Base-by-base conservation (phyloP, 2,113 vertebrate genomes). In the Gallinago media region DNA sequence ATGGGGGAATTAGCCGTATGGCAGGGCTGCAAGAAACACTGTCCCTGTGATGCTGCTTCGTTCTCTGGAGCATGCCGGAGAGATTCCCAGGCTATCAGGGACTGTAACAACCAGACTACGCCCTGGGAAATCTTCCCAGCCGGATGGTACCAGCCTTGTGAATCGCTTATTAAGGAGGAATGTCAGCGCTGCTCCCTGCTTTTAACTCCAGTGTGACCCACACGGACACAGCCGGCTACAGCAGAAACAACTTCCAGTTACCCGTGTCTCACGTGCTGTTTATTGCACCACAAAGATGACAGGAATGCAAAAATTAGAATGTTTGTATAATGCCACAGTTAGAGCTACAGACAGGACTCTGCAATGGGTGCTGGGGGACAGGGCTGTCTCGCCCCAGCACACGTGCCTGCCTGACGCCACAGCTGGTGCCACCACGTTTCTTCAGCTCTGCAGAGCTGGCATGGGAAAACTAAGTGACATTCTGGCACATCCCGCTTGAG, bases 221-320 rank as follows among this genome's bases (percentile, higher is more conserved):
- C 1, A 1, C 8, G 18, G 72, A 36, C 89, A 73, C 0, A 0
- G 79, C 18, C 1, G 0, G 62, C 61, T 94, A 36, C 80, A 65
- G 59, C 68, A 95, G 61, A 84, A 81, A 47, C 46, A 91, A 49
- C 21, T 21, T 56, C 21, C 76, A 92, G 79, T 72, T 88, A 67
- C 47, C 29, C 15, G 3, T 27, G 83, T 54, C 55, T 89, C 76
- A 61, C 9, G 21, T 47, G 46, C 75, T 94, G 72, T 73, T 94
- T 77, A 74, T 86, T 1, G 1, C 38, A 65, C 91, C 91, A 59
- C 88, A 94, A 58, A 92, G 79, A 91, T 89, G 91, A 92, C 65
- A 89, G 42, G 91, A 91, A 94, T 91, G 91, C 78, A 84, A 73
- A 88, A 94, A 94, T 91, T 70, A 81, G 12, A 17, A 0, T 10